Evolutionary conservation across 2,113 vertebrate species (phyloP), one percentile per base, ranked within the genome.

Genomic region (Tetrao urogallus): DNA sequence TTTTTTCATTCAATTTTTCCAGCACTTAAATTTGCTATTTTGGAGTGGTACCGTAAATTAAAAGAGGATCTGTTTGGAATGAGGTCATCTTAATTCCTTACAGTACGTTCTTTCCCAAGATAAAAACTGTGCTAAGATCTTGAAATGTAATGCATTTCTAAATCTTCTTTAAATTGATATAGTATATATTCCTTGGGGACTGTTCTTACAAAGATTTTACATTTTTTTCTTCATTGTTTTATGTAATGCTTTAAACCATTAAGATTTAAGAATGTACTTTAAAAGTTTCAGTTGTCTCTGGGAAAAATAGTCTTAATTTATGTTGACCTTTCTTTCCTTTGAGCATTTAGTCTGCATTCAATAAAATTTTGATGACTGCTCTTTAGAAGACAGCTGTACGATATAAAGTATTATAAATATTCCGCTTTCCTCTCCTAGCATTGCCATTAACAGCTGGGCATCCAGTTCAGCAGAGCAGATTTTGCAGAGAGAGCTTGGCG

Each of bases 371-470:
- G 97, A 98, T 98, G 97, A 97, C 97, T 98, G 97, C 97, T 98
- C 97, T 98, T 98, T 98, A 97, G 97, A 93, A 98, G 97, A 98
- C 98, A 98, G 98, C 98, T 98, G 98, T 97, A 97, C 71, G 94
- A 97, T 98, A 93, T 98, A 97, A 98, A 98, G 96, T 97, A 98
- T 98, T 98, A 98, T 98, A 98, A 98, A 98, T 98, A 98, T 97
- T 98, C 98, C 91, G 95, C 97, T 98, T 97, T 96, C 95, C 96
- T 97, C 97, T 97, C 94, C 94, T 89, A 97, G 97, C 76, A 61
- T 96, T 98, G 97, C 97, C 97, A 98, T 97, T 97, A 98, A 98
- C 98, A 98, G 98, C 98, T 98, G 98, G 97, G 97, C 97, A 98
- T 97, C 97, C 95, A 95, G 96, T 98, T 98, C 97, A 97, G 97